Conservation (phyloP, 1,140 invertebrate genomes). For the Drosophila subpulchrella region DNA sequence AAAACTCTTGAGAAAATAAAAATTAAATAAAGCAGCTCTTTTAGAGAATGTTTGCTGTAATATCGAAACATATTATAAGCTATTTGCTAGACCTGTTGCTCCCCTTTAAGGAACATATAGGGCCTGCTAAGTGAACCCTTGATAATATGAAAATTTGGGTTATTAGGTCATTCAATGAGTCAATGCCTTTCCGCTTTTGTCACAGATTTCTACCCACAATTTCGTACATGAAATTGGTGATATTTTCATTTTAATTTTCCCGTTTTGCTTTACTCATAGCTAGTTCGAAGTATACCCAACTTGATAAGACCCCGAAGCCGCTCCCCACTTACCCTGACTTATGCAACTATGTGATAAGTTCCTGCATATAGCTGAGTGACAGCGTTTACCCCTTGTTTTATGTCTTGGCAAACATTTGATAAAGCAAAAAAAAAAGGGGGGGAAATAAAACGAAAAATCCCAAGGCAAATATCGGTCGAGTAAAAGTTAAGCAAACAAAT, state of each 20-base stretch:
- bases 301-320: conserved; percentile 56
- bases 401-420: conserved; percentile 75
- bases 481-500: conserved; percentile 71
- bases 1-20: not conserved
- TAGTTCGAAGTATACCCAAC: conserved; percentile 1
- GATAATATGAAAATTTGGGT: conserved; percentile 43
- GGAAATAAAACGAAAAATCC: conserved; percentile 38
- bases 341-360: conserved; percentile 45
- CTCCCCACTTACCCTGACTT: conserved; percentile 22
- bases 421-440: conserved; percentile 33
- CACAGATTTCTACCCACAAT: not conserved
- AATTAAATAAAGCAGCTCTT: not conserved
- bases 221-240: not conserved
- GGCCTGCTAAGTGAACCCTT: conserved; percentile 11
- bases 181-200: conserved; percentile 22
- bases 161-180: conserved; percentile 61
- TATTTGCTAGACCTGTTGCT: not conserved
- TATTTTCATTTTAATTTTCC: conserved; percentile 18
- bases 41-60: no score
- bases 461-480: conserved; percentile 53
- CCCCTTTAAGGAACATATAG: not conserved
- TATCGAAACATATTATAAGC: not conserved
- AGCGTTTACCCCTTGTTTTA: conserved; percentile 48
- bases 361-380: conserved; percentile 16
- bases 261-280: conserved; percentile 15